Conservation (phyloP, 2,113 vertebrate genomes). For the Pseudopipra pipra region DNA sequence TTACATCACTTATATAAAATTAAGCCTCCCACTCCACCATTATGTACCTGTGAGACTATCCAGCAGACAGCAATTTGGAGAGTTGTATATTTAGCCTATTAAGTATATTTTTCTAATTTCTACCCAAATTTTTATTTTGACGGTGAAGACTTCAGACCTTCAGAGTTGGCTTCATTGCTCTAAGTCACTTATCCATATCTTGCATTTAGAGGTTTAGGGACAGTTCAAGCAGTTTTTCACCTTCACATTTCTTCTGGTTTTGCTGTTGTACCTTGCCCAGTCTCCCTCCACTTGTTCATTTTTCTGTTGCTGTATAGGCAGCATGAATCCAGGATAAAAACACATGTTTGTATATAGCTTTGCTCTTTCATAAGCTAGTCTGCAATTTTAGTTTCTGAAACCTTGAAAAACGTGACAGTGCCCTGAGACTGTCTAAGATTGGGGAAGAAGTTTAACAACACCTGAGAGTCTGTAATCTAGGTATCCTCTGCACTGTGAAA, state of each 20-base stretch:
- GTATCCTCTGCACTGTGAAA: background rate
- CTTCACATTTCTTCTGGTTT: background rate
- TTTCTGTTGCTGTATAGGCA: background rate
- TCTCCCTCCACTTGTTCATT: background rate
- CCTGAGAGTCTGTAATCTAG: background rate
- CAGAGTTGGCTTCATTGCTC: background rate
- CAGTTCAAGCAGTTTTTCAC: background rate
- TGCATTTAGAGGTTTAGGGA: background rate
- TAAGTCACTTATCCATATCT: background rate
- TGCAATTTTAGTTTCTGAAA: background rate
- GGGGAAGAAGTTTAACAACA: background rate
- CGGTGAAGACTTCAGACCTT: background rate
- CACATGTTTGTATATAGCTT: background rate
- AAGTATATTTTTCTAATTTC: background rate
- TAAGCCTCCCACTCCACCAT: background rate
- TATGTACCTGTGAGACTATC: background rate
- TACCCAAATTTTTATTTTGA: background rate
- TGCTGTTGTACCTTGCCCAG: background rate
- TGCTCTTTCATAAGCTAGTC: background rate
- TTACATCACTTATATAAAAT: background rate
- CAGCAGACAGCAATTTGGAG: background rate
- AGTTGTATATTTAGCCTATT: background rate
- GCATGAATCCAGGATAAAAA: background rate
- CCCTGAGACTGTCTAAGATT: background rate
- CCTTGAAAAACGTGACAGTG: background rate